Evolutionary conservation across 2,888 invertebrate species (phyloP).

Genomic region (Xanthorhoe spadicearia): DNA sequence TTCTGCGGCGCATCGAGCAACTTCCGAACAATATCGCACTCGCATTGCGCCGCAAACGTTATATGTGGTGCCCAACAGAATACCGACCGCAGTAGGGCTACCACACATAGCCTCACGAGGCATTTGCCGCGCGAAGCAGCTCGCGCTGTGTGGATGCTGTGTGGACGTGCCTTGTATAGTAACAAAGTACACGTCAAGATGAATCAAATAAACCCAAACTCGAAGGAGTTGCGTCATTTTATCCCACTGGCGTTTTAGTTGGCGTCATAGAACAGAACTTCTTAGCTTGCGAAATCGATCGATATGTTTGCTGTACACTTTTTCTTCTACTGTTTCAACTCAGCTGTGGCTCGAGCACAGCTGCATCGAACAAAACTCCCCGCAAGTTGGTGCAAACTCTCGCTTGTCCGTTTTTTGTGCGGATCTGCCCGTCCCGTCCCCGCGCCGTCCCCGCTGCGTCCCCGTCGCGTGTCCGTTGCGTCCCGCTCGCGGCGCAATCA

Average conservation of each 20-base stretch:
- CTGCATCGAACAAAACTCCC: constrained; percentile 37
- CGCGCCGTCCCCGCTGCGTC: constrained; percentile 1
- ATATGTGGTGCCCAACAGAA: constrained; percentile 4
- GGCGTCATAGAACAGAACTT: too few species aligned
- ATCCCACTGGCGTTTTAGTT: too few species aligned
- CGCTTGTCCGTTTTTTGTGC: constrained; percentile 32
- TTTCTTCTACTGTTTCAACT: neutral
- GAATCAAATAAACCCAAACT: too few species aligned
- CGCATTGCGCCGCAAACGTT: constrained; percentile 18
- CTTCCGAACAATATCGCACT: constrained; percentile 24
- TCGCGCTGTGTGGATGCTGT: too few species aligned
- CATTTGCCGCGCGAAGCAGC: too few species aligned
- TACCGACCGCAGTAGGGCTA: neutral
- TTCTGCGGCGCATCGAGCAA: constrained; percentile 2
- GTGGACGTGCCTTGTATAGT: too few species aligned
- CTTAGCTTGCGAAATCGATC: too few species aligned
- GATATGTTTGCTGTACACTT: neutral
- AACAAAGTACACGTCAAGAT: too few species aligned
- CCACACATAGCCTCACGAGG: too few species aligned
- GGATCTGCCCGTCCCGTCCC: constrained; percentile 3
- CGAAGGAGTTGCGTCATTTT: too few species aligned
- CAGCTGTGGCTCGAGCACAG: constrained; percentile 26
- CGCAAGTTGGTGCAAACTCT: constrained; percentile 33
- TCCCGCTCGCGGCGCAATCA: constrained; percentile 5
- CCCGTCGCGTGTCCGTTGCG: neutral